A percentile compares a stretch with the other conserved stretches of the same genome.
phyloP scores from a whole-genome alignment of 2,888 invertebrate species.

The Saturnia pavonia region DNA sequence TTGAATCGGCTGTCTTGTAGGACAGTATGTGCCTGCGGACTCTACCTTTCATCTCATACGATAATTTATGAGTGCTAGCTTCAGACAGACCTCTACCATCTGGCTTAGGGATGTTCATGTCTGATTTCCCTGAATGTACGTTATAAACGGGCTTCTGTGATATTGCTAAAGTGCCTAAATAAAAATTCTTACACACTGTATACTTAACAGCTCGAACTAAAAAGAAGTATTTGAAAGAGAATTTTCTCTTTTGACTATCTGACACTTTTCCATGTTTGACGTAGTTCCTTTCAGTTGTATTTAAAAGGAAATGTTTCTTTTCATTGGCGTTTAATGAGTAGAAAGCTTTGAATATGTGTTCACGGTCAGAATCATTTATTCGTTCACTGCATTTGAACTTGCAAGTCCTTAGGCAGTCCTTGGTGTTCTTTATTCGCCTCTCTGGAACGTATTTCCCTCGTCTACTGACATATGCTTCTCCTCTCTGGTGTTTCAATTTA shows the following conservation, averaged over 20 bases:
- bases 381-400: conserved; percentile 69
- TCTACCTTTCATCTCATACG: conserved; percentile 61
- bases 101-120: conserved; percentile 71
- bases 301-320: conserved; percentile 71
- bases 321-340: conserved; percentile 69
- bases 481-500: conserved; percentile 69
- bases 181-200: conserved; percentile 72
- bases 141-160: conserved; percentile 75
- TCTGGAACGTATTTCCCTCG: conserved; percentile 71
- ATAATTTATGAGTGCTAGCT: conserved; percentile 61
- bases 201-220: conserved; percentile 58
- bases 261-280: conserved; percentile 51
- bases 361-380: conserved; percentile 62
- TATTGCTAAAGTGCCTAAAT: conserved; percentile 71
- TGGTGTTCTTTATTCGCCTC: conserved; percentile 58
- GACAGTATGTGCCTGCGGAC: conserved; percentile 67
- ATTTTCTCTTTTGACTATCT: conserved; percentile 53
- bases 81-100: conserved; percentile 68
- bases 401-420: conserved; percentile 69
- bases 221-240: conserved; percentile 72
- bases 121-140: conserved; percentile 70
- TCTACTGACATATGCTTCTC: conserved; percentile 69
- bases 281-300: conserved; percentile 65
- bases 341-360: conserved; percentile 71
- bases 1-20: conserved; percentile 59